phyloP scores from a whole-genome alignment of 1,140 invertebrate genomes.

The Nephila pilipes region DNA sequence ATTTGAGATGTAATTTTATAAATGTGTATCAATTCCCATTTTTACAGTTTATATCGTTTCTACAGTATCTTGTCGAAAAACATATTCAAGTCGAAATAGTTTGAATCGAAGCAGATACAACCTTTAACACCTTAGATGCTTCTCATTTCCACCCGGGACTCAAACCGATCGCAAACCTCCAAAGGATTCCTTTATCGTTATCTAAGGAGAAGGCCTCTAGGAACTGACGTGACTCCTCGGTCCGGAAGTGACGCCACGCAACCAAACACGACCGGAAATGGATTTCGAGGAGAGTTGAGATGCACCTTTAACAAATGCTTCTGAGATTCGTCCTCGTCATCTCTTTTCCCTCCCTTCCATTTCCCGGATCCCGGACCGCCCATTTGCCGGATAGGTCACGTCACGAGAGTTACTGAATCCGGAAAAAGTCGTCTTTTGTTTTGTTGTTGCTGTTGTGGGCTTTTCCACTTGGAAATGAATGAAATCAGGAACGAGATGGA shows the following conservation, averaged over 20 bases:
- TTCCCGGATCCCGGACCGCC: not conserved
- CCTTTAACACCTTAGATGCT: not conserved
- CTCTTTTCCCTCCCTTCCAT: not conserved
- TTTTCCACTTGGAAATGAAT: not conserved
- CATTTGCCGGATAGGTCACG: slow-evolving; percentile 63
- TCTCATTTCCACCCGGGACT: not conserved
- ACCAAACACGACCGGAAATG: slow-evolving; percentile 60
- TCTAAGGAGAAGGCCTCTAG: slow-evolving; percentile 12
- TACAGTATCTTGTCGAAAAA: too few species aligned
- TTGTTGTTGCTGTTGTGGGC: not conserved
- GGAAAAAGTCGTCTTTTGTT: slow-evolving; percentile 42
- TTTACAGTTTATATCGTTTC: too few species aligned
- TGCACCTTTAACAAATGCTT: slow-evolving; percentile 68
- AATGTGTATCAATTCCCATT: too few species aligned
- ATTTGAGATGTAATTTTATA: too few species aligned
- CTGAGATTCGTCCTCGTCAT: slow-evolving; percentile 59
- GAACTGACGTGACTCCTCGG: slow-evolving; percentile 61
- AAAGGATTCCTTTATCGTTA: slow-evolving; percentile 50
- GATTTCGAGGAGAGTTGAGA: slow-evolving; percentile 65
- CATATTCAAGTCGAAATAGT: too few species aligned
- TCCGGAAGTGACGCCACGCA: slow-evolving; percentile 69
- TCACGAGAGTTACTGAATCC: slow-evolving; percentile 47
- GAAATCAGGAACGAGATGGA: slow-evolving; percentile 8
- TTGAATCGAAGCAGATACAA: not conserved
- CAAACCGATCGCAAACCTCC: not conserved